These are phyloP conservation scores for Trichogramma dendrolimi DNA, from an alignment of 2,888 invertebrate genomes.

Conservation along the genomic window DNA sequence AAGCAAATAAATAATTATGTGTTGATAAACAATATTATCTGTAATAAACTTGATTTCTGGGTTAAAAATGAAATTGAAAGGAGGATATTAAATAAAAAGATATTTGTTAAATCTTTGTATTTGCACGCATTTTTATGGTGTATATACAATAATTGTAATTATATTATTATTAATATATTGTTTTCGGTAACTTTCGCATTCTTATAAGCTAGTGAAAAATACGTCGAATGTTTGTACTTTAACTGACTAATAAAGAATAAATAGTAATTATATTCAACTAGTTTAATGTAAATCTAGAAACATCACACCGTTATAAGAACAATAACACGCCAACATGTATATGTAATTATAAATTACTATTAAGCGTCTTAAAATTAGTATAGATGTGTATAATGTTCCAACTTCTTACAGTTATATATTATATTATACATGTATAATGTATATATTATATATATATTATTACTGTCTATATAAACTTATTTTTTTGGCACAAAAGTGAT, in stretches of 20 bases:
- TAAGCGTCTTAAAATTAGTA: constrained; percentile 29
- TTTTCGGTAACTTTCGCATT: constrained; percentile 32
- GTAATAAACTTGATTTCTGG: too few species aligned
- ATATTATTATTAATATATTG: constrained; percentile 4
- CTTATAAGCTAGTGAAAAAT: constrained; percentile 48
- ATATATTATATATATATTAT: constrained; percentile 2
- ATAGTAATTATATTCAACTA: constrained; percentile 21
- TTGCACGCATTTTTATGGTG: constrained; percentile 10
- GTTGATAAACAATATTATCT: too few species aligned
- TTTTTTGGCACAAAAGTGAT: constrained; percentile 28
- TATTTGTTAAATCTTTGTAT: constrained; percentile 18
- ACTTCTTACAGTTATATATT: constrained; percentile 28
- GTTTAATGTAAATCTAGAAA: constrained; percentile 27
- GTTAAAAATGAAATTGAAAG: constrained; percentile 3
- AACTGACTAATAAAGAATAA: constrained; percentile 70
- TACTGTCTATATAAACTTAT: constrained; percentile 14
- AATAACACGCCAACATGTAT: constrained; percentile 20
- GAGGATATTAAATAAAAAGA: constrained; percentile 13
- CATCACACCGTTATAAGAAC: constrained; percentile 25
- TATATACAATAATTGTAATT: constrained; percentile 3
- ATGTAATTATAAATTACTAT: constrained; percentile 20
- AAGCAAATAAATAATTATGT: constrained; percentile 30
- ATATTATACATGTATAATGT: constrained; percentile 8
- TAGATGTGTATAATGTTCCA: constrained; percentile 24
- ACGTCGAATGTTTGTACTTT: constrained; percentile 76